A percentile compares a stretch with the other conserved stretches of the same genome.
Conservation (phyloP, 2,113 vertebrate genomes). For the Archocentrus centrarchus region DNA sequence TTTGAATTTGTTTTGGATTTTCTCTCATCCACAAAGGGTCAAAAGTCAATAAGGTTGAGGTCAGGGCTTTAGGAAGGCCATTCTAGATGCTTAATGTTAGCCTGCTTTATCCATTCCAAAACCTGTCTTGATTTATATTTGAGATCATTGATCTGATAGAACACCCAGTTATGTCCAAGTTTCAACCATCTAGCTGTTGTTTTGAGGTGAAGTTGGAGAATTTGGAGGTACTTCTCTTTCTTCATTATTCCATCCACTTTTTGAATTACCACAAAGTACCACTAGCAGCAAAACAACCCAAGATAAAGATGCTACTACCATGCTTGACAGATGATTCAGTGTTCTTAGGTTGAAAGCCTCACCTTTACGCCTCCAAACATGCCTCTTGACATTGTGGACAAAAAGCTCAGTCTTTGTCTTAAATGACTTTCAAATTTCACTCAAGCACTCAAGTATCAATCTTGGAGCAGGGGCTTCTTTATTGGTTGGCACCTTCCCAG, state of each 20-base stretch:
- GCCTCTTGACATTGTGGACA: neutral
- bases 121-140: neutral
- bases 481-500: neutral
- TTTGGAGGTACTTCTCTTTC: neutral
- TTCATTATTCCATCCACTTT: neutral
- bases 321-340: neutral
- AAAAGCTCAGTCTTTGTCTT: neutral
- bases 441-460: neutral
- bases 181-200: neutral
- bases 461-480: neutral
- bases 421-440: neutral
- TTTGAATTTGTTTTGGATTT: neutral
- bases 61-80: neutral
- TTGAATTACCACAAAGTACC: neutral
- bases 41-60: neutral
- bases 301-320: neutral
- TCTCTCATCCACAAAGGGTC: neutral
- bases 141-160: neutral
- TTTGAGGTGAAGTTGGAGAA: constrained; percentile 4
- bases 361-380: neutral
- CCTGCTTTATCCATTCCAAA: neutral
- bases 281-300: neutral
- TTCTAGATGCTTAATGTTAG: neutral
- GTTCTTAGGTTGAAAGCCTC: constrained; percentile 2
- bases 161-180: neutral